Conservation (phyloP, 2,888 invertebrate species). For the Acrobeloides nanus region DNA sequence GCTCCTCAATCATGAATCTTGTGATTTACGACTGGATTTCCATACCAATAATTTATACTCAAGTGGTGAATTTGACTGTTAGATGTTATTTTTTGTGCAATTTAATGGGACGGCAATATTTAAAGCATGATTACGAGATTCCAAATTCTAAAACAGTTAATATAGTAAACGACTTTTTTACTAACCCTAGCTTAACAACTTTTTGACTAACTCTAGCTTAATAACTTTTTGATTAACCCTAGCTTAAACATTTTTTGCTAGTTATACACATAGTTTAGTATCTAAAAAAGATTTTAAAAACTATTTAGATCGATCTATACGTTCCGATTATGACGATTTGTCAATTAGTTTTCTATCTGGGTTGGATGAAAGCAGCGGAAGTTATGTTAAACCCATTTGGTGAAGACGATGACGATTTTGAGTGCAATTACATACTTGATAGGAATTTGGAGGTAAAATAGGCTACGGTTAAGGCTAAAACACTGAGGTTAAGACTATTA, state of each 20-base stretch:
- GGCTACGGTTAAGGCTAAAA: no score
- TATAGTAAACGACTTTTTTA: not conserved
- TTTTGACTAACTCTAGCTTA: not conserved
- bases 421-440: no score
- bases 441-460: no score
- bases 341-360: constrained; percentile 47
- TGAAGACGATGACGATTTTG: constrained; percentile 32
- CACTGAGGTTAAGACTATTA: no score
- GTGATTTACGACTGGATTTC: constrained; percentile 51
- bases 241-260: no score
- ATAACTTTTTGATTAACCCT: not conserved
- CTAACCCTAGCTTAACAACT: no score
- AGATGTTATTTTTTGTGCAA: constrained; percentile 42
- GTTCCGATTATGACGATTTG: constrained; percentile 48
- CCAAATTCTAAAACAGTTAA: constrained; percentile 11
- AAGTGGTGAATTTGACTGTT: constrained; percentile 47
- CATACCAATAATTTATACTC: constrained; percentile 26
- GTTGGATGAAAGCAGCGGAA: constrained; percentile 54
- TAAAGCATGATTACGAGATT: constrained; percentile 18
- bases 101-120: constrained; percentile 41
- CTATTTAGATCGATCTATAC: constrained; percentile 37
- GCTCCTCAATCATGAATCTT: constrained; percentile 36
- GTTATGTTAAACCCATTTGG: constrained; percentile 49
- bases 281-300: not conserved
- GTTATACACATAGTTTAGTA: not conserved